Evolutionary conservation across 2,797 vertebrate species (phyloP).

Genomic region (Lagodon rhomboides): DNA sequence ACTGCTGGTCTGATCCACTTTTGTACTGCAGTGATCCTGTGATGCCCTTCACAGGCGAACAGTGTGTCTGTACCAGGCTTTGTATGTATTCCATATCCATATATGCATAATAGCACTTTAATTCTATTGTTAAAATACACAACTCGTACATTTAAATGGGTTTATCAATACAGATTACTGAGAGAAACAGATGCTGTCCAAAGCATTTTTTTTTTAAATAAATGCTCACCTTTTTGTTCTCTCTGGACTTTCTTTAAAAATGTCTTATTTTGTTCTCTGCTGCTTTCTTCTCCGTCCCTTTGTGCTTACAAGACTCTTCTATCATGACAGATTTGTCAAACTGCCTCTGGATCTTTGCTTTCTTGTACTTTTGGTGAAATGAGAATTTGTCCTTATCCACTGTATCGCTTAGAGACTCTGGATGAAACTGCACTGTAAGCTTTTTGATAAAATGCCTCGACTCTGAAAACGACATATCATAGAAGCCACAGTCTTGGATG

Average conservation of each 20-base stretch:
- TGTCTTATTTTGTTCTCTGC: neutral
- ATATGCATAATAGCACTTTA: neutral
- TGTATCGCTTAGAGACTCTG: neutral
- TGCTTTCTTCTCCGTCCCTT: neutral
- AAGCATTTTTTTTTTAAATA: neutral
- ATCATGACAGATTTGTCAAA: slow-evolving; percentile 10
- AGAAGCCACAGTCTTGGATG: neutral
- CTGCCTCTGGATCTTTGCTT: slow-evolving; percentile 1
- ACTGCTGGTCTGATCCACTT: slow-evolving; percentile 45
- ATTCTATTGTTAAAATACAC: too few species aligned
- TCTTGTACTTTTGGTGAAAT: slow-evolving; percentile 7
- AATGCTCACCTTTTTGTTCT: neutral
- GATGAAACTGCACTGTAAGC: neutral
- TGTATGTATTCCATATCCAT: neutral
- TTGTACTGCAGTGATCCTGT: slow-evolving; percentile 25
- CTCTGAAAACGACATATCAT: neutral
- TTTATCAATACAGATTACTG: neutral
- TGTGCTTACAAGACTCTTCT: slow-evolving; percentile 4
- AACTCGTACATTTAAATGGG: neutral
- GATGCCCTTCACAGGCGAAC: neutral
- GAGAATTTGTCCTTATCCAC: neutral
- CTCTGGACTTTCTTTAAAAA: neutral
- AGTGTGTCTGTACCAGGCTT: neutral
- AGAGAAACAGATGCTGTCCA: too few species aligned
- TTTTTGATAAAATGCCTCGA: neutral